Conservation (phyloP, 2,113 vertebrate genomes). For the Vimba vimba region DNA sequence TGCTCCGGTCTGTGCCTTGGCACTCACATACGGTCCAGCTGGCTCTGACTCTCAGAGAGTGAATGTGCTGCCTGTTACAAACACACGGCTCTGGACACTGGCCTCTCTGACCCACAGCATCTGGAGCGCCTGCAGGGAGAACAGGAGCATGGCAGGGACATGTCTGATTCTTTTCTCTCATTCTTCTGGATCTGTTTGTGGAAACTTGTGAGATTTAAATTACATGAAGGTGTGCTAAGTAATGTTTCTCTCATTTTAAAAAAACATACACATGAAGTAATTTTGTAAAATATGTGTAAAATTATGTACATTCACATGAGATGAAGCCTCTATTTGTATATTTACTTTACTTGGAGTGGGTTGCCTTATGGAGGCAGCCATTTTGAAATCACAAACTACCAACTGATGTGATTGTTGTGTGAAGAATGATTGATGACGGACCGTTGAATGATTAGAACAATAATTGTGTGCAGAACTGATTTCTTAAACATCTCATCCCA, state of each 20-base stretch:
- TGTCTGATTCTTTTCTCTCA: not conserved
- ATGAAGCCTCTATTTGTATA: not conserved
- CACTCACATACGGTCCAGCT: constrained; percentile 77
- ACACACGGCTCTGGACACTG: constrained; percentile 79
- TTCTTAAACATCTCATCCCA: no score
- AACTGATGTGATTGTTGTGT: not conserved
- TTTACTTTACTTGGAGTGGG: not conserved
- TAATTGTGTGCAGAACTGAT: no score
- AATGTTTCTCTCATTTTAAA: not conserved
- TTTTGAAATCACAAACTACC: not conserved
- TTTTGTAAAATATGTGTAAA: not conserved
- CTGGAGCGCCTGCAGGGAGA: constrained; percentile 69
- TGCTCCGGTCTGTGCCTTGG: constrained; percentile 66
- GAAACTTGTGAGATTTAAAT: not conserved
- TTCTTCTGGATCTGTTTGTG: not conserved
- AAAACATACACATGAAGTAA: not conserved
- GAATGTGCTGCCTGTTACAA: constrained; percentile 83
- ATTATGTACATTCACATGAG: not conserved
- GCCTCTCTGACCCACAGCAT: constrained; percentile 83
- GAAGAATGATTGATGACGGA: no score
- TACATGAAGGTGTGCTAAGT: not conserved
- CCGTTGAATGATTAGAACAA: no score
- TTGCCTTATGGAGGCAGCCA: not conserved
- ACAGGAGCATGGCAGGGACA: not conserved
- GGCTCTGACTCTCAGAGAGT: constrained; percentile 77